Conservation (phyloP, 2,113 vertebrate genomes). For the Fulmarus glacialis region DNA sequence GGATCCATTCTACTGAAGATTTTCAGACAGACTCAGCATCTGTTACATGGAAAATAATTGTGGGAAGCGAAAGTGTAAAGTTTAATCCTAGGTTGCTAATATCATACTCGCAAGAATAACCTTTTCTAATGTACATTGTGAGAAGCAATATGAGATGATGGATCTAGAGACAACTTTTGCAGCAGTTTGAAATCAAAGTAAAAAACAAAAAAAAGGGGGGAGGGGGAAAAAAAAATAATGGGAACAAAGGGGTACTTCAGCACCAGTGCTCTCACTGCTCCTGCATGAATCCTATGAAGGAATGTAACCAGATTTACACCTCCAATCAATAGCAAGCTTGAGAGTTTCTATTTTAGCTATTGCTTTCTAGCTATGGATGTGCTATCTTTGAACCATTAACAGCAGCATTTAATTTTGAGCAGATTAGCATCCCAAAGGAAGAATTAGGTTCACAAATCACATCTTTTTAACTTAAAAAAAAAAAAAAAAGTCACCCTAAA, state of each 20-base stretch:
- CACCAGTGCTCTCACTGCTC: neutral
- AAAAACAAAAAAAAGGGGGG: neutral
- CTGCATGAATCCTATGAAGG: neutral
- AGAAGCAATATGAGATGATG: neutral
- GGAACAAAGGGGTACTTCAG: neutral
- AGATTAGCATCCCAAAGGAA: neutral
- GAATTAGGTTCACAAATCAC: neutral
- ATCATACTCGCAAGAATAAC: neutral
- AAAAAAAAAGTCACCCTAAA: neutral
- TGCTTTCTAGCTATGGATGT: neutral
- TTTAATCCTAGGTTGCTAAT: neutral
- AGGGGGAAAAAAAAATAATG: neutral
- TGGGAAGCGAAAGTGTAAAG: neutral
- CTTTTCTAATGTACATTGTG: neutral
- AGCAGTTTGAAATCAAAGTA: neutral
- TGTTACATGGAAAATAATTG: neutral
- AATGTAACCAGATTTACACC: neutral
- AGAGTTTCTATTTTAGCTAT: neutral
- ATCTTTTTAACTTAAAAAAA: neutral
- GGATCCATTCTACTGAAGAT: neutral
- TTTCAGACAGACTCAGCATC: neutral
- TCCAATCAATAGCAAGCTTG: neutral
- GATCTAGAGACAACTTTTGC: neutral
- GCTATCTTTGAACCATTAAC: neutral
- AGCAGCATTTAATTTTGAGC: neutral